phyloP scores from a whole-genome alignment of 2,113 vertebrate genomes.

The Brevimyrus niger region DNA sequence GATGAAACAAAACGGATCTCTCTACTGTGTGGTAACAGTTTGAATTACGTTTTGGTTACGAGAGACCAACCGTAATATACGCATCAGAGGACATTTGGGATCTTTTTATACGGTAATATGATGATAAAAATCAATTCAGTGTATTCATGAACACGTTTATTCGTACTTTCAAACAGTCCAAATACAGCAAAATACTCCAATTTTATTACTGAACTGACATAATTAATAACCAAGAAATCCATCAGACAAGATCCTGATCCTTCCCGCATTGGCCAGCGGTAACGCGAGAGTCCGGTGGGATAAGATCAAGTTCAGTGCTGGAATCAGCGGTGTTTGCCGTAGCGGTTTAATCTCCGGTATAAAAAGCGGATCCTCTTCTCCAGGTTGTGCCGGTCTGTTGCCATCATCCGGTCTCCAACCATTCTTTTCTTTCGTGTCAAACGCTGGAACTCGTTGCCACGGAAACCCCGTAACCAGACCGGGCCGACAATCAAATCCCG shows the following conservation, averaged over 20 bases:
- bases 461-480: conserved; percentile 79
- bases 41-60: not conserved
- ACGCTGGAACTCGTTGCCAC: conserved; percentile 81
- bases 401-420: conserved; percentile 83
- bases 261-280: not conserved
- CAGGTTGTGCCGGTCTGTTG: conserved; percentile 70
- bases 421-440: conserved; percentile 76
- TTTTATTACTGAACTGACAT: not conserved
- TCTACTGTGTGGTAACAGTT: not conserved
- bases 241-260: not conserved
- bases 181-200: not conserved
- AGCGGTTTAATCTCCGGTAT: conserved; percentile 80
- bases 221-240: not conserved
- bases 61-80: not conserved
- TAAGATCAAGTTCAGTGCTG: not conserved
- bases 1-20: not conserved
- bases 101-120: not conserved
- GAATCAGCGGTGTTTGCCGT: conserved; percentile 72
- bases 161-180: not conserved
- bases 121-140: not conserved
- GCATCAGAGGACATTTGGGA: not conserved
- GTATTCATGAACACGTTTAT: conserved; percentile 6
- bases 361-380: conserved; percentile 80
- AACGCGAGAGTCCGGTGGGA: not conserved
- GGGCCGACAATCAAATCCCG: conserved; percentile 75